These are phyloP conservation scores for Rhinolophus ferrumequinum DNA, from an alignment of 2,113 vertebrate genomes.

Conservation along the genomic window DNA sequence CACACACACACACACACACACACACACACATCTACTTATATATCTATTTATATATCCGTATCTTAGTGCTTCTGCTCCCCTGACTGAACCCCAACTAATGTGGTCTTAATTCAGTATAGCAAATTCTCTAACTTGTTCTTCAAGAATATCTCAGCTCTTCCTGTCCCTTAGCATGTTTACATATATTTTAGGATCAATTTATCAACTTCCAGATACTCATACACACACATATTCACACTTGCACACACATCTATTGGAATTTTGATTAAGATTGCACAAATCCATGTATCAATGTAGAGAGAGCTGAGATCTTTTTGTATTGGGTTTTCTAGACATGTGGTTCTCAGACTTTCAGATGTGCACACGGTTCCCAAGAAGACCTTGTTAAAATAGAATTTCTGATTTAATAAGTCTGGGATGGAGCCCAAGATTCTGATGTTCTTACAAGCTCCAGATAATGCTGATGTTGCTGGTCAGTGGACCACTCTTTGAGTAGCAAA, in stretches of 20 bases:
- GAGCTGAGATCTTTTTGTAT: not conserved
- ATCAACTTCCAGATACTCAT: not conserved
- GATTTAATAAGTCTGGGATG: constrained; percentile 5
- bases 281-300: not conserved
- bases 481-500: not conserved
- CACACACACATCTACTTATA: not conserved
- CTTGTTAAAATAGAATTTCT: not conserved
- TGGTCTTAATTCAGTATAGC: not conserved
- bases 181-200: not conserved
- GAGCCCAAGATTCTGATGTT: constrained; percentile 13
- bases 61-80: not conserved
- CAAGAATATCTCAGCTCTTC: not conserved
- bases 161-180: not conserved
- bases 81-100: not conserved
- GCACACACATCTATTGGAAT: not conserved
- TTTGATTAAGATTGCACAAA: not conserved
- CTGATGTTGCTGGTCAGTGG: not conserved
- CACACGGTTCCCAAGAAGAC: not conserved
- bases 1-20: not conserved
- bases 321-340: not conserved
- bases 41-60: not conserved
- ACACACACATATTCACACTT: not conserved
- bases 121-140: not conserved
- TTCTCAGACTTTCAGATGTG: not conserved
- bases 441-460: not conserved